Base-by-base conservation (phyloP, 2,797 vertebrate species). In the Anolis apletophallus region DNA sequence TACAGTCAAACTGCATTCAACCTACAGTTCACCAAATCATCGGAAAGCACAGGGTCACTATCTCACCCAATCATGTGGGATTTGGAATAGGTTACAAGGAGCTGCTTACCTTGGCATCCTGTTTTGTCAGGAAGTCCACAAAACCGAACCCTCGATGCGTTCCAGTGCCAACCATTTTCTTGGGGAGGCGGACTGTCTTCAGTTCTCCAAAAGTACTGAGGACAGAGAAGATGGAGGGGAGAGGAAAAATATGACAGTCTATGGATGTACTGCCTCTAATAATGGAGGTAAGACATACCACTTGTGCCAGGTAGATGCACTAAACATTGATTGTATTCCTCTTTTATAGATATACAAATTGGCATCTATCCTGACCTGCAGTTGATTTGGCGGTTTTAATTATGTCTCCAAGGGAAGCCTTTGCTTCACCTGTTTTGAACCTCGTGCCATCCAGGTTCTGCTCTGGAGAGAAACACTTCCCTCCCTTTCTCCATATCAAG, bases 151-250 rank as follows among this genome's bases (percentile, higher is more conserved):
- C 99, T 50, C 99, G 94, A 91, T 99, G 99, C 0, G 95, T 88
- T 29, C 98, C 98, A 0, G 97, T 96, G 81, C 98, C 98, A 0
- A 97, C 95, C 88, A 97, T 96, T 94, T 99, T 99, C 95, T 98
- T 99, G 1, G 99, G 99, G 91, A 99, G 94, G 59, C 99, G 97
- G 40, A 99, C 97, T 0, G 98, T 99, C 94, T 99, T 99, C 92
- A 99, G 94, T 94, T 99, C 99, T 81, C 99, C 99, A 80, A 99
- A 99, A 6, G 98, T 99, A 93, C 99, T 99, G 89, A n/a, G 73
- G 16, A 2, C 16, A 59, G 54, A 34, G 50, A 17, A 32, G 8
- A 5, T 8, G 52, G 16, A 61, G 12, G 74, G 6, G 14, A 67
- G 77, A 89, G n/a, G n/a, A 67, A 46, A 46, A 16, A 69, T 9